Conservation (phyloP, 1,140 invertebrate genomes). For the Listronotus oregonensis region DNA sequence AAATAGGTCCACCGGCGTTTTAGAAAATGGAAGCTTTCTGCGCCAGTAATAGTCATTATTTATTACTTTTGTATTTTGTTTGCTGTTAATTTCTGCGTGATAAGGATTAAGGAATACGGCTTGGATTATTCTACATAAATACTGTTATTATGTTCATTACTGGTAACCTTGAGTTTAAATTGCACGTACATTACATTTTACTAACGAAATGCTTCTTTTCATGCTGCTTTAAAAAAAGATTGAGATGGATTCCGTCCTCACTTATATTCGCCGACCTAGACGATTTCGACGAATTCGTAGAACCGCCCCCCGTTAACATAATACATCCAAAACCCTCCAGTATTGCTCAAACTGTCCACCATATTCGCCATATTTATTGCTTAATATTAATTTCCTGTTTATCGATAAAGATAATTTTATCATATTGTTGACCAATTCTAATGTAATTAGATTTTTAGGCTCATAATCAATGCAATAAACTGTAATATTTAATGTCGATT, state of each 20-base stretch:
- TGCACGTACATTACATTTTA: neutral
- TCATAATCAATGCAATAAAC: constrained; percentile 13
- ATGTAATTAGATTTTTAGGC: neutral
- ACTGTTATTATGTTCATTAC: too few relatives aligned
- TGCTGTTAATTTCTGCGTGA: too few relatives aligned
- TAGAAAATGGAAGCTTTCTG: too few relatives aligned
- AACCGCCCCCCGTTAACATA: constrained; percentile 69
- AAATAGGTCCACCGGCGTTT: too few relatives aligned
- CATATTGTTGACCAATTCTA: constrained; percentile 31
- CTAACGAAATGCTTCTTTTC: constrained; percentile 37
- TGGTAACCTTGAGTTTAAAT: neutral
- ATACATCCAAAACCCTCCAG: constrained; percentile 66
- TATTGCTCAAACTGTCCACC: constrained; percentile 38
- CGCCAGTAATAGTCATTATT: too few relatives aligned
- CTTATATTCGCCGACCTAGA: constrained; percentile 62
- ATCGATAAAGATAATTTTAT: neutral
- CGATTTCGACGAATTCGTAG: constrained; percentile 66
- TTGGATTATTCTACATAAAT: too few relatives aligned
- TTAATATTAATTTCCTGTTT: constrained; percentile 2
- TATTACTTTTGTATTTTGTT: too few relatives aligned
- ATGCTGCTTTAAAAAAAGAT: constrained; percentile 53
- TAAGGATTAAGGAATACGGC: too few relatives aligned
- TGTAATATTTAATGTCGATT: neutral
- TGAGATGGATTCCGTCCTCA: constrained; percentile 64
- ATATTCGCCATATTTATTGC: constrained; percentile 6